These are phyloP conservation scores for Panzeria rudis DNA, from an alignment of 2,888 invertebrate species.

Conservation along the genomic window DNA sequence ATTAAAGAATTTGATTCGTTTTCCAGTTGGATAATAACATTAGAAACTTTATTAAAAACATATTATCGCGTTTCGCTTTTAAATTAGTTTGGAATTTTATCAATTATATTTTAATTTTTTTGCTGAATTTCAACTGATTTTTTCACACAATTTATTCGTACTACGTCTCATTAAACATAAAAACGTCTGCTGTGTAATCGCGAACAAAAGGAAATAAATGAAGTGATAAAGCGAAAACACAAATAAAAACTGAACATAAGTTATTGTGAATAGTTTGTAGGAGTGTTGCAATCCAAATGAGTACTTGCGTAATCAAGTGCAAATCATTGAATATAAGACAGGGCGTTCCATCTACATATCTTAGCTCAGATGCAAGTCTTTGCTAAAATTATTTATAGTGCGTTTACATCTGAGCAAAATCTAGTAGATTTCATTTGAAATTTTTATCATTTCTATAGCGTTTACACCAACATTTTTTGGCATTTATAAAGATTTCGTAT, in stretches of 20 bases:
- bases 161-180: constrained; percentile 60
- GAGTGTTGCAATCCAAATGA: neutral
- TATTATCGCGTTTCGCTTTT: constrained; percentile 19
- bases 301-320: neutral
- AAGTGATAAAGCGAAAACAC: constrained; percentile 60
- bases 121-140: constrained; percentile 55
- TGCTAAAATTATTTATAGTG: too few relatives aligned
- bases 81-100: constrained; percentile 44
- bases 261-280: constrained; percentile 51
- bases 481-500: too few relatives aligned
- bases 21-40: constrained; percentile 21
- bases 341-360: neutral
- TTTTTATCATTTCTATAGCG: too few relatives aligned
- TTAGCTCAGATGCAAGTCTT: neutral
- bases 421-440: too few relatives aligned
- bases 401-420: too few relatives aligned
- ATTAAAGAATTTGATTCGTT: neutral
- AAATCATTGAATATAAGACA: constrained; percentile 3
- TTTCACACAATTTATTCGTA: constrained; percentile 50
- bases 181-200: constrained; percentile 67
- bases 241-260: constrained; percentile 30
- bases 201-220: constrained; percentile 60
- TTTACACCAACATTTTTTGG: too few relatives aligned
- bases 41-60: constrained; percentile 37
- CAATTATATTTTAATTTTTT: constrained; percentile 38